Percentiles rank a stretch among this genome's conserved stretches.
phyloP scores from a whole-genome alignment of 2,888 invertebrate species.

The Rhaphigaster nebulosa region DNA sequence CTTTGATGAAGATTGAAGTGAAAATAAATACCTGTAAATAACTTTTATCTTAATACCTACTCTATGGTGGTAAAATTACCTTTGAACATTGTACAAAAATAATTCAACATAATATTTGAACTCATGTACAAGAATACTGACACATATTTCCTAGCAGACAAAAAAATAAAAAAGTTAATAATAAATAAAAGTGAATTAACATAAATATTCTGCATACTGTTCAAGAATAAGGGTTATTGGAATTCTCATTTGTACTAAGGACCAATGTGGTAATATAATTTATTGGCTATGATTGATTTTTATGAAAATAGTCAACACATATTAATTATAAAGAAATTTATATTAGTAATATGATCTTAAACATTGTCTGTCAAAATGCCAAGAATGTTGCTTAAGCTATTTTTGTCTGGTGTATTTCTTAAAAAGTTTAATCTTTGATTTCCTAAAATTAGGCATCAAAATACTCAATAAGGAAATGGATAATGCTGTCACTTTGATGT shows the following conservation, averaged over 20 bases:
- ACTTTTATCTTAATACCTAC: too few relatives aligned
- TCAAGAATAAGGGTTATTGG: background rate
- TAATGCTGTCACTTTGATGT: background rate
- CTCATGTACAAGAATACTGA: too few relatives aligned
- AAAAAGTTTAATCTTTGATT: background rate
- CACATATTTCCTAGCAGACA: too few relatives aligned
- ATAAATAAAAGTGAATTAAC: too few relatives aligned
- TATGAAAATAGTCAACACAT: background rate
- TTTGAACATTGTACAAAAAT: too few relatives aligned
- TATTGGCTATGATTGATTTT: background rate
- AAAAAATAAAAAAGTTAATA: too few relatives aligned
- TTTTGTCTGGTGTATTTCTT: background rate
- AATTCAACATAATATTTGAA: too few relatives aligned
- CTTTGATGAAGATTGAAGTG: too few relatives aligned
- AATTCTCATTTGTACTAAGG: background rate
- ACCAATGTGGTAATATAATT: background rate
- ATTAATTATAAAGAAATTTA: background rate
- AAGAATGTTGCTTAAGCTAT: background rate
- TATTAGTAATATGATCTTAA: background rate
- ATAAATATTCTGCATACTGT: background rate
- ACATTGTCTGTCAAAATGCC: background rate
- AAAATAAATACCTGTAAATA: too few relatives aligned
- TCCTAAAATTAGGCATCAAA: background rate
- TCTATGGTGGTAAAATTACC: too few relatives aligned
- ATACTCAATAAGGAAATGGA: background rate